Evolutionary conservation across 2,888 invertebrate genomes (phyloP).

Genomic region (Gerris lacustris): DNA sequence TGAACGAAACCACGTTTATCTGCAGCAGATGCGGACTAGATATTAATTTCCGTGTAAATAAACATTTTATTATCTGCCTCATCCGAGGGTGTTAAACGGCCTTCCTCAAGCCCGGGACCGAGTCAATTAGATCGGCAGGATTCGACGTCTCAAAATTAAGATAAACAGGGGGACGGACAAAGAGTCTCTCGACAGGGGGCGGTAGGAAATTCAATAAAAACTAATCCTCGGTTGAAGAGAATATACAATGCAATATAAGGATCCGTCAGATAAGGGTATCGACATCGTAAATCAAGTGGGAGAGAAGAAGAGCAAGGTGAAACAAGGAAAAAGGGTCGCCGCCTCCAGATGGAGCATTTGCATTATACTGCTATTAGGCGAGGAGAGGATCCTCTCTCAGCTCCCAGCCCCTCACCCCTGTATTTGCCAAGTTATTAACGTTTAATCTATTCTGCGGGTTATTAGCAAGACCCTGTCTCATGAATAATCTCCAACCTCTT

Average conservation of each 20-base stretch:
- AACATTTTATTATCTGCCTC: too few relatives aligned
- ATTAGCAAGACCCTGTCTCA: constrained; percentile 22
- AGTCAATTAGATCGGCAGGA: not conserved
- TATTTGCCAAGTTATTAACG: constrained; percentile 26
- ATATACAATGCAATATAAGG: constrained; percentile 24
- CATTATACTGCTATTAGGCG: constrained; percentile 26
- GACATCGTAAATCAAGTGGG: constrained; percentile 26
- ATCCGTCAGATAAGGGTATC: constrained; percentile 22
- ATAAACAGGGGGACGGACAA: not conserved
- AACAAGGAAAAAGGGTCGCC: constrained; percentile 12
- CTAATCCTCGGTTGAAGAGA: constrained; percentile 1
- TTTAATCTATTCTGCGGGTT: constrained; percentile 28
- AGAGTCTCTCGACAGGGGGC: not conserved
- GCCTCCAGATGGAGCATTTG: constrained; percentile 24
- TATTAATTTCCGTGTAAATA: too few relatives aligned
- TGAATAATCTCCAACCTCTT: constrained; percentile 21
- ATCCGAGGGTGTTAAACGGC: not conserved
- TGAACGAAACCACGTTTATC: too few relatives aligned
- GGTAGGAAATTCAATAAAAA: not conserved
- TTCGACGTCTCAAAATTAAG: not conserved
- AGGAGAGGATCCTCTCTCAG: not conserved
- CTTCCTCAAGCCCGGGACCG: not conserved
- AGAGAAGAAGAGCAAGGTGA: constrained; percentile 23
- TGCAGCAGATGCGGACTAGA: too few relatives aligned
- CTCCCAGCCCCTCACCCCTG: constrained; percentile 4